These are phyloP conservation scores for Volucella inanis DNA, from an alignment of 2,888 invertebrate species.

Conservation along the genomic window DNA sequence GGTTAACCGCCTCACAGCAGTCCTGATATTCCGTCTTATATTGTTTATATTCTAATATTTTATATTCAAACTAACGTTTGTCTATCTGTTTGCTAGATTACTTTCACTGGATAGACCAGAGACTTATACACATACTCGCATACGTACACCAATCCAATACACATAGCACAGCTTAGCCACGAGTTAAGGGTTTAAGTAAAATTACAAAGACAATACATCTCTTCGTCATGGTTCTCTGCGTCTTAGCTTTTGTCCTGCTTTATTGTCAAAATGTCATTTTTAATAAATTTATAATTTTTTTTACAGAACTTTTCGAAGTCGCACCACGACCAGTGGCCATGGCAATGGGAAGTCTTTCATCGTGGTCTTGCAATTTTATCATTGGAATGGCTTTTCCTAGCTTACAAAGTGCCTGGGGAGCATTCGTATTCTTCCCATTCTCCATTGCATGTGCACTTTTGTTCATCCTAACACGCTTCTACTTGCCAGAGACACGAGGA, in stretches of 20 bases:
- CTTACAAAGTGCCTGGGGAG: slow-evolving; percentile 86
- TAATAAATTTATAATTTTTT: slow-evolving; percentile 76
- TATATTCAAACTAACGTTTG: too few relatives aligned
- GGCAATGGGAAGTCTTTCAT: slow-evolving; percentile 93
- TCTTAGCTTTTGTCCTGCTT: too few relatives aligned
- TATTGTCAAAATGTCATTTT: background rate
- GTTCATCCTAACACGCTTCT: slow-evolving; percentile 84
- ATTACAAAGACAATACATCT: too few relatives aligned
- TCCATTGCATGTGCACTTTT: slow-evolving; percentile 83
- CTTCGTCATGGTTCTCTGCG: background rate
- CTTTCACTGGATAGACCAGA: background rate
- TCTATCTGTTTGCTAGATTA: too few relatives aligned
- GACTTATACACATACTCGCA: too few relatives aligned
- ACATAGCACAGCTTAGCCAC: too few relatives aligned
- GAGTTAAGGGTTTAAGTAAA: too few relatives aligned
- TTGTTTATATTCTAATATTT: too few relatives aligned
- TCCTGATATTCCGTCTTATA: too few relatives aligned
- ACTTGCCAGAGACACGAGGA: slow-evolving; percentile 91
- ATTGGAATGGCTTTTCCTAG: slow-evolving; percentile 91
- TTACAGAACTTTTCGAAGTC: slow-evolving; percentile 90
- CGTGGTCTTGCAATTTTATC: slow-evolving; percentile 94
- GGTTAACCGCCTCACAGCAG: too few relatives aligned
- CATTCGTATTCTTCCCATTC: slow-evolving; percentile 91
- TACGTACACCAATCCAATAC: too few relatives aligned
- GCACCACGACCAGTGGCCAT: slow-evolving; percentile 93